Conservation (phyloP, 2,113 vertebrate genomes). For the Acanthochromis polyacanthus region DNA sequence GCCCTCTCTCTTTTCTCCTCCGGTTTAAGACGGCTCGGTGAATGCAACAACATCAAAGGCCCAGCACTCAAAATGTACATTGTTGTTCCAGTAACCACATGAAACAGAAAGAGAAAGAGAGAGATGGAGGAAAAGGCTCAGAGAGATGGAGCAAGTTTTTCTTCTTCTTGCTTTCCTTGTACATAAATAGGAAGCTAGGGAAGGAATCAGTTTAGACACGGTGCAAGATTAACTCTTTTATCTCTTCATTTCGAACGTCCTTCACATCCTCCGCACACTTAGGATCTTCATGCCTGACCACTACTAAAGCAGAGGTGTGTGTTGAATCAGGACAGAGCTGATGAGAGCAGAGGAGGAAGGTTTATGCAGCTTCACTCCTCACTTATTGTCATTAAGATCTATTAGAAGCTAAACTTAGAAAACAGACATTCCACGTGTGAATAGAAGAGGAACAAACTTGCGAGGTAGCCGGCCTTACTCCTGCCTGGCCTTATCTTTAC, state of each 20-base stretch:
- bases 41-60: constrained; percentile 84
- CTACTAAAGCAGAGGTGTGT: constrained; percentile 45
- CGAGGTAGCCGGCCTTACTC: constrained; percentile 60
- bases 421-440: constrained; percentile 55
- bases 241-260: constrained; percentile 82
- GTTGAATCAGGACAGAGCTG: constrained; percentile 39
- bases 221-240: constrained; percentile 78
- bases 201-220: constrained; percentile 74
- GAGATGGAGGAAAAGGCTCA: constrained; percentile 51
- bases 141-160: constrained; percentile 69
- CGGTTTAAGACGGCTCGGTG: constrained; percentile 83
- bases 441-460: constrained; percentile 51
- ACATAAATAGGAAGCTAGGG: constrained; percentile 72
- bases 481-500: constrained; percentile 69
- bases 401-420: constrained; percentile 65
- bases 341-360: constrained; percentile 44
- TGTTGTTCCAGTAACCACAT: constrained; percentile 86
- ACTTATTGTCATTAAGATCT: constrained; percentile 70
- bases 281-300: constrained; percentile 65
- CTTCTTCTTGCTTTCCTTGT: constrained; percentile 54
- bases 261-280: constrained; percentile 55
- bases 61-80: constrained; percentile 80
- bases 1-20: constrained; percentile 78
- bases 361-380: constrained; percentile 43
- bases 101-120: constrained; percentile 70